These are phyloP conservation scores for Petrophora chlorosata DNA, from an alignment of 2,888 invertebrate genomes.

Conservation along the genomic window DNA sequence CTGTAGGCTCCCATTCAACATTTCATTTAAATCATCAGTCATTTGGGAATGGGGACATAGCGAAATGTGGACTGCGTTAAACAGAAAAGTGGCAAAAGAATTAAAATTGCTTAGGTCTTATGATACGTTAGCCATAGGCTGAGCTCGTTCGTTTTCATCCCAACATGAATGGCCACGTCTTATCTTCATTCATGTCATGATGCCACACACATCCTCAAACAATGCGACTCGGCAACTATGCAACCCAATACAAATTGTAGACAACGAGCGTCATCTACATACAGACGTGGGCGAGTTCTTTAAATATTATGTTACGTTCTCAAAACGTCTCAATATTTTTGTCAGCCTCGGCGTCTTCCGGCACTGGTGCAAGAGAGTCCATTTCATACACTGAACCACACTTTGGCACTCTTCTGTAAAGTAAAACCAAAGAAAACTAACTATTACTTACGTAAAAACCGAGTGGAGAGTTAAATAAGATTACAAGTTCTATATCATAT, in stretches of 20 bases:
- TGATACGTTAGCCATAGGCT: not conserved
- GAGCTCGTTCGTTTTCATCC: conserved; percentile 1
- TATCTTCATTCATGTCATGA: conserved; percentile 27
- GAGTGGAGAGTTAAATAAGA: too few relatives aligned
- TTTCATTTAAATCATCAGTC: conserved; percentile 8
- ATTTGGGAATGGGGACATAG: not conserved
- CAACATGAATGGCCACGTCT: not conserved
- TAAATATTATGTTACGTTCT: conserved; percentile 26
- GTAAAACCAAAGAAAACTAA: too few relatives aligned
- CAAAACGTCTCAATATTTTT: conserved; percentile 24
- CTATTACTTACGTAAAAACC: too few relatives aligned
- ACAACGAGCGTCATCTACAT: conserved; percentile 36
- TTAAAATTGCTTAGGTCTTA: too few relatives aligned
- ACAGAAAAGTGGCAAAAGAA: not conserved
- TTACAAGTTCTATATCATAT: too few relatives aligned
- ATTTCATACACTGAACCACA: conserved; percentile 8
- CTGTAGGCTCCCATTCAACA: conserved; percentile 5
- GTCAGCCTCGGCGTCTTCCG: conserved; percentile 15
- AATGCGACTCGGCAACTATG: conserved; percentile 26
- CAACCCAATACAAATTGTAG: conserved; percentile 33
- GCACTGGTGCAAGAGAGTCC: conserved; percentile 8
- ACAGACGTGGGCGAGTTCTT: conserved; percentile 33
- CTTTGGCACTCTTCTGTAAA: not conserved
- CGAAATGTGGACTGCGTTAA: conserved; percentile 11
- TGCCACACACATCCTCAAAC: conserved; percentile 28